These are phyloP conservation scores for Anguilla marmorata DNA, from an alignment of 2,797 vertebrate genomes.

Conservation along the genomic window DNA sequence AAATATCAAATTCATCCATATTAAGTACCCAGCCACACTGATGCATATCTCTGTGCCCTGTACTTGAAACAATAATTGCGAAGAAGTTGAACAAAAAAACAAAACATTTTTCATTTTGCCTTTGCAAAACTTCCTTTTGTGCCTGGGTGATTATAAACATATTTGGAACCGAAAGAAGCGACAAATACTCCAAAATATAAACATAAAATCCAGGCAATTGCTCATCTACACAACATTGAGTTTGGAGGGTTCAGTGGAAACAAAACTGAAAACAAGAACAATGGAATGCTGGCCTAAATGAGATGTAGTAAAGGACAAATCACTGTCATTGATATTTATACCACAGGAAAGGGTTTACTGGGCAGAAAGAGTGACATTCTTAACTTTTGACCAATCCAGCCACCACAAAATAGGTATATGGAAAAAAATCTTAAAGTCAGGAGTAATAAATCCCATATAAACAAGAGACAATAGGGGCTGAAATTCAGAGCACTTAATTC, in stretches of 20 bases:
- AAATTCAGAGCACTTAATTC: not conserved
- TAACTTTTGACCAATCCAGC: not conserved
- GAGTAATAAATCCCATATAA: not conserved
- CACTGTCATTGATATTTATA: too few relatives aligned
- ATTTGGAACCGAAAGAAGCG: not conserved
- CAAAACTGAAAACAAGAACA: too few relatives aligned
- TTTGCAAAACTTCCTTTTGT: not conserved
- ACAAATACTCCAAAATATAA: not conserved
- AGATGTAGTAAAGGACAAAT: too few relatives aligned
- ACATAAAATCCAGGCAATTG: too few relatives aligned
- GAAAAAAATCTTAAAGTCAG: not conserved
- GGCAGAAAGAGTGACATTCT: not conserved
- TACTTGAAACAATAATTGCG: constrained; percentile 19
- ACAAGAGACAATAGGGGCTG: not conserved
- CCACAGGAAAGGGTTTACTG: too few relatives aligned
- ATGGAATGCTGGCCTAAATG: too few relatives aligned
- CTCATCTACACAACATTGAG: too few relatives aligned
- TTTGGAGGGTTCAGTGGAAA: too few relatives aligned
- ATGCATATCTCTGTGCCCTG: not conserved
- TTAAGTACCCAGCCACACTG: constrained; percentile 12
- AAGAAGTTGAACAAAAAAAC: constrained; percentile 2
- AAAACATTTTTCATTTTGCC: not conserved
- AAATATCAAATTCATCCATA: constrained; percentile 34
- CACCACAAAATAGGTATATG: not conserved
- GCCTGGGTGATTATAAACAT: not conserved